phyloP scores from a whole-genome alignment of 2,888 invertebrate species.

The Eupeodes latifasciatus region DNA sequence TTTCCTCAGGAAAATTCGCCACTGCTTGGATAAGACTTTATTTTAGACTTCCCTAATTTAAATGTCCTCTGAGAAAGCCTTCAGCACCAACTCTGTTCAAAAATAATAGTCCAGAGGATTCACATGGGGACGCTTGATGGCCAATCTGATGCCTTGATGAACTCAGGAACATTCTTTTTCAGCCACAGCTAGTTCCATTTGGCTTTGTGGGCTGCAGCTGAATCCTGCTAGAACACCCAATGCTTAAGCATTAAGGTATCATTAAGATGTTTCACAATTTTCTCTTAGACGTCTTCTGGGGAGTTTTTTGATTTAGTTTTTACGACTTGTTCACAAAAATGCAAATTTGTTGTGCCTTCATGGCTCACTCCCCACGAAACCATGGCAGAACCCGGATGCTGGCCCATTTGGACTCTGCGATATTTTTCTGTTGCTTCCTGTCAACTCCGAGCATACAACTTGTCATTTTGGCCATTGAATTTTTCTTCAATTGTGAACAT shows the following conservation, averaged over 20 bases:
- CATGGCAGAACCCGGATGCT: not conserved
- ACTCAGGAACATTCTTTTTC: not conserved
- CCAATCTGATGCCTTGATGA: not conserved
- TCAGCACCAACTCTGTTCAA: not conserved
- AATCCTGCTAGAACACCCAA: conserved; percentile 27
- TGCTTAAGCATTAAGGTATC: conserved; percentile 1
- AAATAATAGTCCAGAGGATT: not conserved
- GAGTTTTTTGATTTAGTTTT: conserved; percentile 34
- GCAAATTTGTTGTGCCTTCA: conserved; percentile 18
- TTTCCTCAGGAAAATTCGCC: not conserved
- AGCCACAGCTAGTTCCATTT: not conserved
- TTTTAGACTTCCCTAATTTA: not conserved
- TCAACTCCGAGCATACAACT: too few species aligned
- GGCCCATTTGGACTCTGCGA: conserved; percentile 15
- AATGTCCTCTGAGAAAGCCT: not conserved
- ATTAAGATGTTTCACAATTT: conserved; percentile 10
- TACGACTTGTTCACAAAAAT: conserved; percentile 1
- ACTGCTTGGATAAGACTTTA: not conserved
- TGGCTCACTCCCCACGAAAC: conserved; percentile 30
- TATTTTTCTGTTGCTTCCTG: not conserved
- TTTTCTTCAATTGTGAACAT: not conserved
- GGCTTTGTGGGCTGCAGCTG: conserved; percentile 8
- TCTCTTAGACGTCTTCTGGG: not conserved
- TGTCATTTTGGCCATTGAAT: conserved; percentile 9
- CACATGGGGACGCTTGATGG: not conserved